Evolutionary conservation across 2,888 invertebrate genomes (phyloP), one percentile per base, ranked within the genome.

Genomic region (Agonopterix alstromeriana): DNA sequence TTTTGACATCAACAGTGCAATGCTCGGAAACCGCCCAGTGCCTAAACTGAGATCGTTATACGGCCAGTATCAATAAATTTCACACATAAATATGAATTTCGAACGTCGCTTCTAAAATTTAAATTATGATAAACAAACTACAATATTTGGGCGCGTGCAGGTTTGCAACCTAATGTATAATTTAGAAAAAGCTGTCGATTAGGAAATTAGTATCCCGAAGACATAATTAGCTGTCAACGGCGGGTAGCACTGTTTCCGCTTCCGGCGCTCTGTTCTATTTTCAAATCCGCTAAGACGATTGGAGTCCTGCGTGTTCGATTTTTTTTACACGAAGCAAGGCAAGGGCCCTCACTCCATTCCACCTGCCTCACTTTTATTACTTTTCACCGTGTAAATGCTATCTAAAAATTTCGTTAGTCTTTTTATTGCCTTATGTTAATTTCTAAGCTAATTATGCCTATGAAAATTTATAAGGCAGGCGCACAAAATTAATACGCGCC

Each of bases 391-490:
- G 80, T 82, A 80, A 79, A 78, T 70, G 77, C 68, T 77, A 74
- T 81, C 82, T 81, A 86, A 86, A 82, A 85, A 81, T 86, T 86
- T 83, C 80, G 85, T 88, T 85, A 79, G 74, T 66, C 70, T 77
- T 76, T 88, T 87, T 87, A 87, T 86, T 73, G 74, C 77, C 71
- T 78, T 86, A 87, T 87, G 88, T 85, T 87, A 88, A 88, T 88
- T 87, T 81, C 81, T 81, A 82, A 85, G 74, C 76, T 88, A 88
- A 88, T 88, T 85, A 87, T 82, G 79, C 75, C 84, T 79, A 86
- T 82, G 87, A 85, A 86, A 85, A 85, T 87, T 70, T 85, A 87
- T 86, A 82, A 84, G 82, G 71, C 67, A 60, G 69, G 67, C 68
- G 75, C 70, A 76, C 76, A 72, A 73, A 83, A 86, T 86, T 87